phyloP scores from a whole-genome alignment of 2,888 invertebrate genomes.

The Sphaerophoria taeniata region DNA sequence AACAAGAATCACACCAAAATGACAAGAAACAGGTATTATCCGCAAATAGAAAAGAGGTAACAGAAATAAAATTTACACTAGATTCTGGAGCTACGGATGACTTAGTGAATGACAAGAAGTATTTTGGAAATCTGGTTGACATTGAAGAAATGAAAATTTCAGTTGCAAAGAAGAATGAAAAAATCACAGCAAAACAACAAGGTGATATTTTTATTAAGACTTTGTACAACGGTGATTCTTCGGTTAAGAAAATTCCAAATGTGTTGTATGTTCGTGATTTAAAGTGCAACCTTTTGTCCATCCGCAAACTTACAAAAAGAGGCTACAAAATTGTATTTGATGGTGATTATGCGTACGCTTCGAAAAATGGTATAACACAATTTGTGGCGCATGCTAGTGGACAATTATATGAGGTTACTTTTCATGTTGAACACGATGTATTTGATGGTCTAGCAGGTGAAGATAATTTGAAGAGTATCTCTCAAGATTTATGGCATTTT shows the following conservation, averaged over 20 bases:
- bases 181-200: slow-evolving; percentile 1
- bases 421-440: neutral
- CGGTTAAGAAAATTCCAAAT: neutral
- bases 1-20: neutral
- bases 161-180: slow-evolving; percentile 18
- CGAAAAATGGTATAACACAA: neutral
- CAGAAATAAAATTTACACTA: neutral
- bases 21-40: neutral
- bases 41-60: neutral
- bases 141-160: slow-evolving; percentile 15
- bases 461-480: slow-evolving; percentile 2
- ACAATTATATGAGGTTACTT: slow-evolving; percentile 3
- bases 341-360: neutral
- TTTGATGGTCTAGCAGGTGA: slow-evolving; percentile 6
- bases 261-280: slow-evolving; percentile 44
- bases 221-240: neutral
- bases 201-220: slow-evolving; percentile 1
- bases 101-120: neutral
- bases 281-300: slow-evolving; percentile 52
- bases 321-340: slow-evolving; percentile 34
- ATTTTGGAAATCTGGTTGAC: slow-evolving; percentile 8
- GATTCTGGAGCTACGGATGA: slow-evolving; percentile 10
- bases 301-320: slow-evolving; percentile 23
- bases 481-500: slow-evolving; percentile 28
- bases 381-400: slow-evolving; percentile 11